phyloP scores from a whole-genome alignment of 2,888 invertebrate species.

The Polymixis lichenea region DNA sequence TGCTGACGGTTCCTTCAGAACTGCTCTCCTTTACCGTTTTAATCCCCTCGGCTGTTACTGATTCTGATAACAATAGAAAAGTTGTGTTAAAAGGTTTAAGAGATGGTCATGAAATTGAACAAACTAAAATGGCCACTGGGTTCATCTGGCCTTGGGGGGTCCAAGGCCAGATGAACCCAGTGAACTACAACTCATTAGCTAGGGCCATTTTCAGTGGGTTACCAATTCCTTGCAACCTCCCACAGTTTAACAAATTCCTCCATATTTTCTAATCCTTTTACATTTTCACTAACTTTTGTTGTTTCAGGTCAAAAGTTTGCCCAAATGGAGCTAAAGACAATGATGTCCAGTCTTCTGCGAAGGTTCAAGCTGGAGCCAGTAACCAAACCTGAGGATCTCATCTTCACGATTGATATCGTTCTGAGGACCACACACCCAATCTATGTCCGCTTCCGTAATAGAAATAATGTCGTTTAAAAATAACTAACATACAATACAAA shows the following conservation, averaged over 20 bases:
- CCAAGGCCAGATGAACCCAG: no score
- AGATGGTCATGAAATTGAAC: neutral
- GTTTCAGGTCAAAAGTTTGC: conserved; percentile 89
- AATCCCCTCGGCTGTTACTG: no score
- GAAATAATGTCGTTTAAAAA: conserved; percentile 1
- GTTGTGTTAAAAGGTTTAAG: no score
- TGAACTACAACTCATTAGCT: neutral
- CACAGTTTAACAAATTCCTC: neutral
- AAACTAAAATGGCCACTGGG: neutral
- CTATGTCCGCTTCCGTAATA: conserved; percentile 50
- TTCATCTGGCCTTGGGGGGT: neutral
- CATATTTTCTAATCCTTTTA: neutral
- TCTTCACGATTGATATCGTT: conserved; percentile 71
- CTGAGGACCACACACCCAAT: conserved; percentile 41
- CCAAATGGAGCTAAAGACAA: conserved; percentile 86
- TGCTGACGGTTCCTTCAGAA: neutral
- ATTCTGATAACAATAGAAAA: no score
- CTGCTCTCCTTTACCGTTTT: no score
- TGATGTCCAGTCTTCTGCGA: conserved; percentile 75
- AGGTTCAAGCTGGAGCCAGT: conserved; percentile 61
- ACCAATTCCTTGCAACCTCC: neutral
- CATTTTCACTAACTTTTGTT: neutral
- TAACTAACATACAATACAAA: neutral
- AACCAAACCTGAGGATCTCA: conserved; percentile 77
- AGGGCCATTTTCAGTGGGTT: no score